phyloP scores from a whole-genome alignment of 2,797 vertebrate genomes.

The Alca torda region DNA sequence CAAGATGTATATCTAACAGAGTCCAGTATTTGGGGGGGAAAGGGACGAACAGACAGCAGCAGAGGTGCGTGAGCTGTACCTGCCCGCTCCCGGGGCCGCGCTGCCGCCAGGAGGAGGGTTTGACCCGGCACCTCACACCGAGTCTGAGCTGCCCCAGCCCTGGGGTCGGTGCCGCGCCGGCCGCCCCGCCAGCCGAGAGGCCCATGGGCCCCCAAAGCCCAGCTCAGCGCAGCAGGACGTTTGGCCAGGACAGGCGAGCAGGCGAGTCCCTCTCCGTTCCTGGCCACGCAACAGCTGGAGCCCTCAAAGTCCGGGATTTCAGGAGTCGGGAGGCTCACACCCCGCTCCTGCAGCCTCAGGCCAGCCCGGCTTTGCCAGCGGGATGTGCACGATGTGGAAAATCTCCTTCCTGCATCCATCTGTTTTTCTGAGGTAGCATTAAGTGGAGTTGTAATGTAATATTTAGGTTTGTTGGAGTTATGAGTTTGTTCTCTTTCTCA shows the following conservation, averaged over 20 bases:
- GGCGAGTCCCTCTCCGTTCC: background rate
- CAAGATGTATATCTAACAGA: rapidly evolving
- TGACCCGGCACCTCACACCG: rapidly evolving
- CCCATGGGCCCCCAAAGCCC: background rate
- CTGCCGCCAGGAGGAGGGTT: background rate
- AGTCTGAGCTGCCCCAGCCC: background rate
- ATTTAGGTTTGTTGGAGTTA: background rate
- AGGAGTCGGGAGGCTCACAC: background rate
- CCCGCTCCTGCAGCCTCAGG: background rate
- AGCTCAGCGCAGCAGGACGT: rapidly evolving
- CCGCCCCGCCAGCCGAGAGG: rapidly evolving
- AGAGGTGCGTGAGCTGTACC: rapidly evolving
- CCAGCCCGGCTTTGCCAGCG: background rate
- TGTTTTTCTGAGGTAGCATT: background rate
- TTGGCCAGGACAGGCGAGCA: no score
- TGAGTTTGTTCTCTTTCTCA: background rate
- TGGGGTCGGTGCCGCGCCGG: rapidly evolving
- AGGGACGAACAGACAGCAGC: background rate
- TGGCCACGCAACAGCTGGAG: rapidly evolving
- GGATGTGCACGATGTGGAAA: background rate
- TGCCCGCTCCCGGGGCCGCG: rapidly evolving
- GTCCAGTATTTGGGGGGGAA: background rate
- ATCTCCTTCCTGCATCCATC: background rate
- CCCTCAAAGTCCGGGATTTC: no score
- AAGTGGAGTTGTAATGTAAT: background rate